Evolutionary conservation across 1,140 invertebrate species (phyloP), one percentile per base, ranked within the genome.

Genomic region (Caenorhabditis briggsae): DNA sequence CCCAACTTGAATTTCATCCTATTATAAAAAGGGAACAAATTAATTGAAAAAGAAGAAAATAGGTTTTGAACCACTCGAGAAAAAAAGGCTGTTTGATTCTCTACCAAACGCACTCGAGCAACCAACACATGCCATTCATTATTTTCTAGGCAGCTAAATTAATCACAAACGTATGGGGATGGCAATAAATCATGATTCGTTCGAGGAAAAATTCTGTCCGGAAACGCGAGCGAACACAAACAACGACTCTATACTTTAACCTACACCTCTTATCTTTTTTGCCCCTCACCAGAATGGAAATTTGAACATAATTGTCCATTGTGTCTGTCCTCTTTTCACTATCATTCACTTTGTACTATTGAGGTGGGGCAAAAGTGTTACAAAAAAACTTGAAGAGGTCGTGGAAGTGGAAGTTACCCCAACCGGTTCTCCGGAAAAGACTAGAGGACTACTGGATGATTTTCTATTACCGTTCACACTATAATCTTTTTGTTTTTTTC

Each of bases 271-370:
- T 70, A 46, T 70, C 65, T 20, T 78, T 78, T 78, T 78, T 78
- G 11, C 46, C 16, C 33, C 33, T 33, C 33, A 33, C 33, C 33
- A 33, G 33, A 18, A 78, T 23, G 53, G 18, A 11, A 50, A 78
- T 78, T 78, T 20, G 70, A 53, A 78, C 70, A 78, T 50, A 78
- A 78, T 78, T 78, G 70, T 50, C 70, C 20, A 78, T 78, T 78
- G 70, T 78, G n/a, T 65, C 20, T 33, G 43, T 50, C 20, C 23
- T 25, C 16, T 23, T 70, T 46, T 78, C 46, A 50, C 70, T 78
- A 78, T 78, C 70, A 78, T 78, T 78, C 64, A 70, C 64, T 70
- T 50, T 78, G 43, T 78, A 20, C 46, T 18, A 9, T 50, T 50
- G 43, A 41, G 12, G 20, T 18, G 41, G 41, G 56, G 12, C n/a